Conservation (phyloP, 2,888 invertebrate species). For the Apamea anceps region DNA sequence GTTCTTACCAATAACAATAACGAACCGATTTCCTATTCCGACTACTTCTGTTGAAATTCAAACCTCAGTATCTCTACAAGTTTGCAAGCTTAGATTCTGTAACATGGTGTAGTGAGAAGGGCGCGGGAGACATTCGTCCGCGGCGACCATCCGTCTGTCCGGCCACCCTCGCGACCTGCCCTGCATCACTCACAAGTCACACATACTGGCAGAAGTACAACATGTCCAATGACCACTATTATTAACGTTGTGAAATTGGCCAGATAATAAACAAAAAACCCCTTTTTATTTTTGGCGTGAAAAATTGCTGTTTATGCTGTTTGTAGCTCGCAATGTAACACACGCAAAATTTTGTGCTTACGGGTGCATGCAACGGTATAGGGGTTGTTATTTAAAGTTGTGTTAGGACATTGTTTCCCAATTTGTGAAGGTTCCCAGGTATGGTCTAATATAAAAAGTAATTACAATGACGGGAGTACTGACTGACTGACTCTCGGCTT, state of each 20-base stretch:
- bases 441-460: no score
- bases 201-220: slow-evolving; percentile 41
- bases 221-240: neutral
- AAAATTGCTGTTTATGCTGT: no score
- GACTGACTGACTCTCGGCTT: no score
- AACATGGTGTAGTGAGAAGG: slow-evolving; percentile 41
- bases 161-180: slow-evolving; percentile 68
- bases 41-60: neutral
- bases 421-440: no score
- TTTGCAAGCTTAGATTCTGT: slow-evolving; percentile 30
- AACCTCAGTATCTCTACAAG: neutral
- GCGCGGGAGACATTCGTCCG: slow-evolving; percentile 51
- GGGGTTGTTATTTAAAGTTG: no score
- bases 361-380: no score
- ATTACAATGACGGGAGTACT: no score
- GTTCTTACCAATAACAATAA: neutral
- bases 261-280: neutral
- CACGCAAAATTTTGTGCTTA: no score
- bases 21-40: neutral
- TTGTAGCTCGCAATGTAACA: no score
- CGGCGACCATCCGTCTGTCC: slow-evolving; percentile 78
- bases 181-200: slow-evolving; percentile 55
- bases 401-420: no score
- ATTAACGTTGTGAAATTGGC: neutral
- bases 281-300: neutral